These are phyloP conservation scores for Falco peregrinus DNA, from an alignment of 2,797 vertebrate species.

Conservation along the genomic window DNA sequence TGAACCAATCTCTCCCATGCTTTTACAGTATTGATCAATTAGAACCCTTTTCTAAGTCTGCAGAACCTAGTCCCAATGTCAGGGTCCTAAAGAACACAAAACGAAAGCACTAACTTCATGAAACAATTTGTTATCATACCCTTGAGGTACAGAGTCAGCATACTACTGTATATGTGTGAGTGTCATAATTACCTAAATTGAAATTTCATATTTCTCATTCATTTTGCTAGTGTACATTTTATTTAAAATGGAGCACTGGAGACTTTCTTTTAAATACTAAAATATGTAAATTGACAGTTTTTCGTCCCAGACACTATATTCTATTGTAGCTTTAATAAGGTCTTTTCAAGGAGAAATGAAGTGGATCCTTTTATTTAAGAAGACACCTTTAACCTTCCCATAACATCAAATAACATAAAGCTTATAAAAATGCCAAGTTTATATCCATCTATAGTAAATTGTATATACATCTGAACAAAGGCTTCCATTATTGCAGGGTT, in stretches of 20 bases:
- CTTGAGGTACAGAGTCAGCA: background rate
- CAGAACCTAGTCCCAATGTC: background rate
- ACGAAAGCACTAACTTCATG: constrained; percentile 50
- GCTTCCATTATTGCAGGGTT: background rate
- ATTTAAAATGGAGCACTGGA: background rate
- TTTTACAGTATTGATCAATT: constrained; percentile 61
- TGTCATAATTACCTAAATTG: background rate
- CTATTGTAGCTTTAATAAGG: background rate
- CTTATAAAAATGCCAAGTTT: background rate
- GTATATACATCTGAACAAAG: background rate
- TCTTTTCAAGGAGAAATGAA: background rate
- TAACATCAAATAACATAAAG: background rate
- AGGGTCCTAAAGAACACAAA: constrained; percentile 52
- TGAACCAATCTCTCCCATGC: constrained; percentile 49
- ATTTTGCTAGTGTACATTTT: background rate
- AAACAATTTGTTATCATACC: constrained; percentile 37
- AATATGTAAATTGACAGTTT: background rate
- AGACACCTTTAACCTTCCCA: background rate
- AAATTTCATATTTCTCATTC: background rate
- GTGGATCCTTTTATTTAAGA: background rate
- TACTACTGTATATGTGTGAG: background rate
- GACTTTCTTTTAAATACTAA: background rate
- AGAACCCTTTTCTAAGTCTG: constrained; percentile 62
- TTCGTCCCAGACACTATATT: background rate
- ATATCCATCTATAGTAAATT: background rate